A percentile compares a stretch with the other conserved stretches of the same genome.
Evolutionary conservation across 1,140 invertebrate genomes (phyloP).

Genomic region (Bombus vancouverensis): DNA sequence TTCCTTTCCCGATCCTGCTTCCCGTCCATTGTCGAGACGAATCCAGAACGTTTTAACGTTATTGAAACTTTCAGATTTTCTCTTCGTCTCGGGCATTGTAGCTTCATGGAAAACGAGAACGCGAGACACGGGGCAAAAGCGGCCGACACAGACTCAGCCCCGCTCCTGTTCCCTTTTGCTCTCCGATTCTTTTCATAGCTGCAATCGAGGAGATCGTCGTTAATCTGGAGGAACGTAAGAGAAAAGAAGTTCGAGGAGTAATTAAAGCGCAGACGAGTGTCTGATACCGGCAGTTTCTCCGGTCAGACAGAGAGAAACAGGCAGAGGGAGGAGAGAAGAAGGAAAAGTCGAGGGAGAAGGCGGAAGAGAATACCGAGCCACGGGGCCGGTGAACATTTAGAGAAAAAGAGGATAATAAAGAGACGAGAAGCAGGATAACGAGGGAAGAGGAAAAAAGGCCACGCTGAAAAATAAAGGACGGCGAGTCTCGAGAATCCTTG

Average conservation of each 20-base stretch:
- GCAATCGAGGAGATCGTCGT: constrained; percentile 63
- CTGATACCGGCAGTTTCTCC: constrained; percentile 51
- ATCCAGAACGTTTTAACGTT: constrained; percentile 22
- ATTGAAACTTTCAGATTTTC: constrained; percentile 40
- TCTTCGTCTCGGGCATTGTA: not conserved
- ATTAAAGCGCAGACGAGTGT: constrained; percentile 66
- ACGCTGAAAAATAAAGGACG: not conserved
- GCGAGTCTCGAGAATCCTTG: not conserved
- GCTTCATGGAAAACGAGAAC: constrained; percentile 5
- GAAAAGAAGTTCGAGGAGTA: constrained; percentile 59
- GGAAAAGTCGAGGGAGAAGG: not conserved
- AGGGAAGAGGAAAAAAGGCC: not conserved
- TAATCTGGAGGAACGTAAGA: constrained; percentile 60
- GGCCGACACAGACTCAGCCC: not conserved
- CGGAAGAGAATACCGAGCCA: not conserved
- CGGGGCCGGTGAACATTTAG: not conserved
- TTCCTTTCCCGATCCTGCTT: not conserved
- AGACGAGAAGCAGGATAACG: constrained; percentile 26
- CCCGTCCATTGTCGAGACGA: constrained; percentile 5
- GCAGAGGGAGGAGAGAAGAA: not conserved
- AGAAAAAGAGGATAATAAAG: constrained; percentile 2
- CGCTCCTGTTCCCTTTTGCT: not conserved
- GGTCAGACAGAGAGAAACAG: not conserved
- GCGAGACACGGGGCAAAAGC: not conserved
- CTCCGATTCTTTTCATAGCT: constrained; percentile 26